Percentiles rank a stretch among this genome's conserved stretches.
Conservation (phyloP, 2,888 invertebrate genomes). For the Dorcus hopei region DNA sequence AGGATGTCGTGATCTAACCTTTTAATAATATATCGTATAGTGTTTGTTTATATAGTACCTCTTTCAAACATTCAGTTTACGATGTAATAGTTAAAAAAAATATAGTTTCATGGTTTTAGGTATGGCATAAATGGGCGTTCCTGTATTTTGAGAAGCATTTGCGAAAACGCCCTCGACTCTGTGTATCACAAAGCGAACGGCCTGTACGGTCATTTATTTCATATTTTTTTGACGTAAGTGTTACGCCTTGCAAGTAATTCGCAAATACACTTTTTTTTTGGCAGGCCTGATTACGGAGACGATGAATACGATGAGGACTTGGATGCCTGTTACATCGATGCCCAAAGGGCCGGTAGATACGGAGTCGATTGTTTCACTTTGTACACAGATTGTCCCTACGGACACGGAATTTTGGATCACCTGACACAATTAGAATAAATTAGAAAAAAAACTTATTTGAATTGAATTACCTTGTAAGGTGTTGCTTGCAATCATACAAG, state of each 20-base stretch:
- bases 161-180: conserved; percentile 66
- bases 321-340: conserved; percentile 57
- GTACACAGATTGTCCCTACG: conserved; percentile 62
- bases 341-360: conserved; percentile 60
- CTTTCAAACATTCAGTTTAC: not conserved
- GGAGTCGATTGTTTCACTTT: conserved; percentile 62
- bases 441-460: not conserved
- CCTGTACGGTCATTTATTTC: conserved; percentile 70
- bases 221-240: conserved; percentile 72
- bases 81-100: too few species aligned
- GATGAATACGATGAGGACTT: conserved; percentile 50
- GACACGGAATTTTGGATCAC: conserved; percentile 61
- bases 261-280: not conserved
- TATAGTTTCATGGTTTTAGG: conserved; percentile 45
- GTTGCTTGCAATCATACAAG: too few species aligned
- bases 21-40: too few species aligned
- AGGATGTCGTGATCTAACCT: too few species aligned
- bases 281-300: conserved; percentile 58
- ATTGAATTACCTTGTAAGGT: too few species aligned
- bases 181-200: conserved; percentile 63
- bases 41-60: too few species aligned
- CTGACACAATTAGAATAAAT: conserved; percentile 44
- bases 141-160: conserved; percentile 72
- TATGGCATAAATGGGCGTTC: conserved; percentile 63
- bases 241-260: not conserved